Evolutionary conservation across 2,113 vertebrate genomes (phyloP), one percentile per base, ranked within the genome.

Genomic region (Climacteris rufus): DNA sequence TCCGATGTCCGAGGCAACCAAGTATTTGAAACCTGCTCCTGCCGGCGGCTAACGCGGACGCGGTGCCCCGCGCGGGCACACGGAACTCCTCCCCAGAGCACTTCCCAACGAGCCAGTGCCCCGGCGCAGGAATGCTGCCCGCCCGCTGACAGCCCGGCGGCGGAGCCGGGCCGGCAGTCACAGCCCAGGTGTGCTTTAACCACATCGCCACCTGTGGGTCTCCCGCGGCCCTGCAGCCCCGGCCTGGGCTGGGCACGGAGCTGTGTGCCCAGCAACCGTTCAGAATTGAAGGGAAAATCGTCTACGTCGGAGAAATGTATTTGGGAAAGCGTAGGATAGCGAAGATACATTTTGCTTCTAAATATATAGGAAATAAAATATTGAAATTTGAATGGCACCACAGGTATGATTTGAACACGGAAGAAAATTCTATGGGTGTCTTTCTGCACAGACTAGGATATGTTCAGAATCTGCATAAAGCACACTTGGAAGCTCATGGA

Each of bases 131-230:
- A 53, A 40, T 2, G 68, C 66, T 13, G 76, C 71, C 50, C 42
- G 42, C 20, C 74, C 47, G 64, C 12, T 25, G 84, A 11, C 0
- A 25, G 49, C 17, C 42, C 24, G 66, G n/a, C 37, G 8, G 10
- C 1, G 77, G 44, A 44, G 27, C 52, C 60, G 27, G 15, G 0
- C 68, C 52, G 23, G 53, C 37, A 10, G 45, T 0, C 74, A 16
- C 71, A 84, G 95, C 92, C 91, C 97, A 97, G 97, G 95, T 98
- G 98, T 93, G 93, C 97, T 94, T 98, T 95, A 97, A 88, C 97
- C 97, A 98, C 96, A 98, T 91, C 97, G 97, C 98, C 98, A 98
- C 97, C 98, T 98, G 96, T 98, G 96, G 98, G 98, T 72, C 39
- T 80, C 59, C 94, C 91, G 71, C 91, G 65, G 96, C 82, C 85